Evolutionary conservation across 2,113 vertebrate species (phyloP), one percentile per base, ranked within the genome.

Genomic region (Tachysurus fulvidraco): DNA sequence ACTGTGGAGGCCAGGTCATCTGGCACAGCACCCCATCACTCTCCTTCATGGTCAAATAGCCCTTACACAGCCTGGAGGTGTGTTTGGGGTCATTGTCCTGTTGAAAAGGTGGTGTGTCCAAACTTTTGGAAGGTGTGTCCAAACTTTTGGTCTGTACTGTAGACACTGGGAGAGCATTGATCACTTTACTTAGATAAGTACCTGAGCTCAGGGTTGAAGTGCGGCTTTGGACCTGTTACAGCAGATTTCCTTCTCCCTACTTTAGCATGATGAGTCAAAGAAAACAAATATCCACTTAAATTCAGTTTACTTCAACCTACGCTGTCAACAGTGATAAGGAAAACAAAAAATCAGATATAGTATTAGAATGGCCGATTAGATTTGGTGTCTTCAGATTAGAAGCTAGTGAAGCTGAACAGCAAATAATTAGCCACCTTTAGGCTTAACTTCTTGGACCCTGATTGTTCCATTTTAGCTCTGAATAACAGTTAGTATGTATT

Each of bases 401-500:
- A 76, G 12, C 28, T 28, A 55, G 46, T 79, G 28, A 52, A 28
- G 46, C 74, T 79, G 60, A 85, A 65, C 59, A 65, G 1, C 30
- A 30, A 85, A 44, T 85, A 46, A 65, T 65, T 78, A 78, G 28
- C 46, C 19, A 59, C 84, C 83, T 85, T 73, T 85, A 62, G 41
- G 13, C n/a, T 65, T 65, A 54, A 65, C 10, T 65, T 46, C 59
- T 85, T 79, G 21, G 73, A 79, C 5, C 11, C 7, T 62, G 25
- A 65, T 54, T 67, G 41, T 67, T 83, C 28, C 14, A 55, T 71
- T 83, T 44, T 30, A 41, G 21, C 17, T 21, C 46, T 55, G 64
- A 50, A 50, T 50, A 50, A 77, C 84, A 87, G 64, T 84, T 84
- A 88, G 57, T 81, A 88, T 87, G 64, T 50, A 44, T 46, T 79